Evolutionary conservation across 2,888 invertebrate species (phyloP), one percentile per base, ranked within the genome.

Genomic region (Sussaba pulchella): DNA sequence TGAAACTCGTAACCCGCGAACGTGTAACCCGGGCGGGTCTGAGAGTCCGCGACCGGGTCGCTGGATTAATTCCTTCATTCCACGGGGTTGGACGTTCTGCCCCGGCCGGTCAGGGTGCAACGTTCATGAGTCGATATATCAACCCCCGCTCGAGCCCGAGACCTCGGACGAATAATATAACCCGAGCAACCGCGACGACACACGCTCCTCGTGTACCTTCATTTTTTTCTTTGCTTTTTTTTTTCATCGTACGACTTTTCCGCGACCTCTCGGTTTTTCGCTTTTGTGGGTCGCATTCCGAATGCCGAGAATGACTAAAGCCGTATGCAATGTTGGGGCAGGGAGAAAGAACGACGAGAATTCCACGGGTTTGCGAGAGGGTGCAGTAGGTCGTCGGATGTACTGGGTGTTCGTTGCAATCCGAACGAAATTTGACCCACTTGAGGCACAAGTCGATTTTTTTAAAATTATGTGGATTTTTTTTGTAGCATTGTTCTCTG

Each of bases 11-110:
- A 79, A 70, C 43, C 14, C 74, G 63, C 41, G 36, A 64, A 79
- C 78, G 69, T 6, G 31, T n/a, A n/a, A n/a, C n/a, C 31, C 70
- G 61, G 63, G 50, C 69, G 69, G 63, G 63, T 70, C 47, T 41
- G 50, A 66, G 54, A 69, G 61, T 54, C 9, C 26, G 50, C n/a
- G n/a, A 54, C 45, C 57, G 57, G 39, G 57, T 79, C 54, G 74
- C 21, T n/a, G 74, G 75, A 80, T 80, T 75, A 75, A 80, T 80
- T 75, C 79, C 79, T 80, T 80, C 75, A 80, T 80, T 80, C 59
- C 71, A 26, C 52, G 43, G 61, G 61, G 45, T 79, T 61, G 61
- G 39, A 57, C 69, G 50, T n/a, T 19, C 31, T 41, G 47, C 52
- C 57, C 39, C 54, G 41, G 17, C 2, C 70, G 71, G 50, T 67